phyloP scores from a whole-genome alignment of 2,888 invertebrate species.

The Cepaea hortensis region DNA sequence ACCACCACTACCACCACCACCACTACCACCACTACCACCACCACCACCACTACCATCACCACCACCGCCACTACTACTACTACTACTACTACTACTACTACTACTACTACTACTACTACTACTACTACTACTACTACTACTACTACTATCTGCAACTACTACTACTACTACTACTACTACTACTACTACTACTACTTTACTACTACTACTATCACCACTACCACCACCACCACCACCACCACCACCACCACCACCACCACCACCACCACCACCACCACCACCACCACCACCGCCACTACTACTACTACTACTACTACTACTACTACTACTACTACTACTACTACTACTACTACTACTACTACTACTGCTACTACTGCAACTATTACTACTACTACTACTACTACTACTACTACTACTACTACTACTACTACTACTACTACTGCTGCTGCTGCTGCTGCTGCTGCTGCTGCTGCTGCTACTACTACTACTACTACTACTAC shows the following conservation, averaged over 20 bases:
- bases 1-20: neutral
- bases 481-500: conserved; percentile 8
- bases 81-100: neutral
- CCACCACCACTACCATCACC: neutral
- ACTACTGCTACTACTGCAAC: conserved; percentile 19
- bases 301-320: conserved; percentile 35
- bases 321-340: conserved; percentile 41
- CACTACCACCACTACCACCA: neutral
- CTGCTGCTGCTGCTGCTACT: too few species aligned
- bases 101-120: too few species aligned
- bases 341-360: conserved; percentile 25
- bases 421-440: conserved; percentile 16
- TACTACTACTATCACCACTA: neutral
- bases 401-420: conserved; percentile 21
- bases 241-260: too few species aligned
- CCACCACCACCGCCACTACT: conserved; percentile 40
- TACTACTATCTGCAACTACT: too few species aligned
- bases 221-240: too few species aligned
- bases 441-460: neutral
- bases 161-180: conserved; percentile 1
- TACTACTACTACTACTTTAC: too few species aligned
- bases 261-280: neutral
- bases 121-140: too few species aligned
- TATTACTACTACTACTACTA: conserved; percentile 28
- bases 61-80: neutral